Evolutionary conservation across 2,797 vertebrate genomes (phyloP).

Genomic region (Craterocephalus amniculus): DNA sequence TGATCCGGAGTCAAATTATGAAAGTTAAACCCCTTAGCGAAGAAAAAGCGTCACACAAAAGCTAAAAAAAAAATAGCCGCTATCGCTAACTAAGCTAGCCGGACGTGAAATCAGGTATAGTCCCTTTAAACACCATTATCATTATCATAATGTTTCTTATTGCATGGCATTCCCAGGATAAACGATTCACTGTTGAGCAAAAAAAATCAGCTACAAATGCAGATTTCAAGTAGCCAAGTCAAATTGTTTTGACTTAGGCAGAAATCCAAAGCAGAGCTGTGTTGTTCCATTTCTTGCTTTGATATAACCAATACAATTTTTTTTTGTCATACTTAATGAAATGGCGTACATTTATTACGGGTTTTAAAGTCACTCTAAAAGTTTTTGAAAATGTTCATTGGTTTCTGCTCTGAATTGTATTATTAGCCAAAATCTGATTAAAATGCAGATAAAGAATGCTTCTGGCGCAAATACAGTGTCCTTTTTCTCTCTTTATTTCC

Average conservation of each 20-base stretch:
- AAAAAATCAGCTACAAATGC: not conserved
- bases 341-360: too few relatives aligned
- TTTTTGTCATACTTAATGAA: too few relatives aligned
- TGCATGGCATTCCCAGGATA: not conserved
- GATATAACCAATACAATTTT: too few relatives aligned
- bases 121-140: not conserved
- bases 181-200: not conserved
- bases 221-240: not conserved
- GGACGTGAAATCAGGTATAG: too few relatives aligned
- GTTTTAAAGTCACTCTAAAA: too few relatives aligned
- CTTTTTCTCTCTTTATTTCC: conserved; percentile 30
- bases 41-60: too few relatives aligned
- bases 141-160: not conserved
- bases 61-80: too few relatives aligned
- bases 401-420: not conserved
- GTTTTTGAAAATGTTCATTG: too few relatives aligned
- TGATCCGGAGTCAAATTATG: too few relatives aligned
- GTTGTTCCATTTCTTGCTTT: too few relatives aligned
- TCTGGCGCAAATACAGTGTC: conserved; percentile 4
- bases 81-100: too few relatives aligned
- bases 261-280: not conserved
- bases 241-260: not conserved
- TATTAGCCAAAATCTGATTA: not conserved
- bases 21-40: too few relatives aligned
- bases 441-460: conserved; percentile 11